Conservation (phyloP, 1,140 invertebrate species). For the Nautilus pompilius region DNA sequence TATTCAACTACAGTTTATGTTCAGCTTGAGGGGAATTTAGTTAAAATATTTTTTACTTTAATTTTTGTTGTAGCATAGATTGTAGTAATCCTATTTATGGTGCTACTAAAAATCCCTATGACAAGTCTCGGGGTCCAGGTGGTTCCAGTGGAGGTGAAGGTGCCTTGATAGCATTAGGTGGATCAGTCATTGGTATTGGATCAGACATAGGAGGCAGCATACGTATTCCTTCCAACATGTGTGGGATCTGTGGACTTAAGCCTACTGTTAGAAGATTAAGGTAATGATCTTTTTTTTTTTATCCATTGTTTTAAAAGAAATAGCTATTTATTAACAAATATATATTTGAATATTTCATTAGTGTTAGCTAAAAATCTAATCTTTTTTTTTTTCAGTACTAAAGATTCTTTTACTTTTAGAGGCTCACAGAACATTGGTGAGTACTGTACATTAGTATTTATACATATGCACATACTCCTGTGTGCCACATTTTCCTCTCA, state of each 20-base stretch:
- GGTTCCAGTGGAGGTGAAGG: constrained; percentile 56
- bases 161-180: constrained; percentile 44
- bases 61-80: constrained; percentile 25
- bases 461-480: too few relatives aligned
- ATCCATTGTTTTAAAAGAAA: too few relatives aligned
- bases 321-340: too few relatives aligned
- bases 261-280: constrained; percentile 53
- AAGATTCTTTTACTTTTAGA: too few relatives aligned
- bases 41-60: neutral
- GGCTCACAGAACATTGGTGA: too few relatives aligned
- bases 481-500: too few relatives aligned
- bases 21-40: neutral
- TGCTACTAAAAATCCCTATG: constrained; percentile 49
- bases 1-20: too few relatives aligned
- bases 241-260: constrained; percentile 54
- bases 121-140: constrained; percentile 43
- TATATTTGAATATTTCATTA: too few relatives aligned
- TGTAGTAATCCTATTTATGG: constrained; percentile 59
- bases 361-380: too few relatives aligned
- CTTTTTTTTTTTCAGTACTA: too few relatives aligned
- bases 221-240: constrained; percentile 53
- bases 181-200: constrained; percentile 52
- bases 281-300: too few relatives aligned
- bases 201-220: constrained; percentile 55
- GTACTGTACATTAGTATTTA: too few relatives aligned